phyloP scores from a whole-genome alignment of 2,113 vertebrate genomes.

The Gasterosteus aculeatus region DNA sequence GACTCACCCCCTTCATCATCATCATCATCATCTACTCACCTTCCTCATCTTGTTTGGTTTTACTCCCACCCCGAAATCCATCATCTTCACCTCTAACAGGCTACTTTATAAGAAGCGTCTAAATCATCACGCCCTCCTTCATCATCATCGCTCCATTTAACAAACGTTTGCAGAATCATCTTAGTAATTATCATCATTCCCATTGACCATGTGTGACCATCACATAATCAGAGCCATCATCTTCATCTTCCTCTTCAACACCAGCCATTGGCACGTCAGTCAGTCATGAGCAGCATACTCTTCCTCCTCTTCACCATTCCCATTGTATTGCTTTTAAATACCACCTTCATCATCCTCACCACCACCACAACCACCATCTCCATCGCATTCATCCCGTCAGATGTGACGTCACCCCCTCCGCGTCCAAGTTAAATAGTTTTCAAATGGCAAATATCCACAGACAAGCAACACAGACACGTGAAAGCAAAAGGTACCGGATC shows the following conservation, averaged over 20 bases:
- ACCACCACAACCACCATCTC: neutral
- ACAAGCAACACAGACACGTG: no score
- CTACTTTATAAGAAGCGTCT: neutral
- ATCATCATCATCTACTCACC: neutral
- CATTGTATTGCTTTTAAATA: neutral
- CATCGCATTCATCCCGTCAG: neutral
- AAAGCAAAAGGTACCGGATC: no score
- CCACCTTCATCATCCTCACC: neutral
- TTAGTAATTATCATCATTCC: neutral
- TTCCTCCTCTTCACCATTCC: neutral
- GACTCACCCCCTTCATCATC: neutral
- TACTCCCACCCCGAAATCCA: neutral
- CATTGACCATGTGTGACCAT: neutral
- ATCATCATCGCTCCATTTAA: neutral
- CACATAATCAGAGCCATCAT: neutral
- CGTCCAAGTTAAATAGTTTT: conserved; percentile 5
- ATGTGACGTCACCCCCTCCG: neutral
- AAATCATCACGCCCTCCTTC: neutral
- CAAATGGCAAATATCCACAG: no score
- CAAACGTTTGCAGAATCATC: neutral
- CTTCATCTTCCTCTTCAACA: neutral
- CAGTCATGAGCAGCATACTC: neutral
- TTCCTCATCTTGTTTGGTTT: neutral
- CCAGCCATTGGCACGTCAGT: neutral
- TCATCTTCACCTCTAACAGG: neutral